Evolutionary conservation across 2,888 invertebrate genomes (phyloP).

Genomic region (Pelosia muscerda): DNA sequence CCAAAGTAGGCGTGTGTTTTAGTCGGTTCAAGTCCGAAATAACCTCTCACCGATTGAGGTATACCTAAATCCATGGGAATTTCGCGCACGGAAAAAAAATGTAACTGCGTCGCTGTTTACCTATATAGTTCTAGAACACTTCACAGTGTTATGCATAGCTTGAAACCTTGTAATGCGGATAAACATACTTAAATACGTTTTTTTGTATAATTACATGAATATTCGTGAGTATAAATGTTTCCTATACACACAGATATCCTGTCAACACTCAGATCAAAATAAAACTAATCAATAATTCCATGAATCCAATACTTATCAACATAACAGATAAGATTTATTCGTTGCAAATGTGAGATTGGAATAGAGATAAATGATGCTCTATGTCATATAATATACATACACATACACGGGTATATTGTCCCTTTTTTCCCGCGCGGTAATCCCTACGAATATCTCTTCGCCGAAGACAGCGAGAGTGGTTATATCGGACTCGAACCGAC

Average conservation of each 20-base stretch:
- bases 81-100: too few relatives aligned
- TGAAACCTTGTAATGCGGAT: not conserved
- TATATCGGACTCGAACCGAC: too few relatives aligned
- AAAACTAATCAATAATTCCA: not conserved
- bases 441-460: too few relatives aligned
- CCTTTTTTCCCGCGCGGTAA: too few relatives aligned
- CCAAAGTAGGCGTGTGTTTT: too few relatives aligned
- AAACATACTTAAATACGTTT: not conserved
- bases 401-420: not conserved
- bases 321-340: not conserved
- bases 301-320: not conserved
- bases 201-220: not conserved
- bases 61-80: too few relatives aligned
- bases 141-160: too few relatives aligned
- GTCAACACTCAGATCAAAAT: not conserved
- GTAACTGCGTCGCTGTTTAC: too few relatives aligned
- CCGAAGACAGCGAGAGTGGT: too few relatives aligned
- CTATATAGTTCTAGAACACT: too few relatives aligned
- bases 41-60: too few relatives aligned
- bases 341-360: slow-evolving; percentile 7
- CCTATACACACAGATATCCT: not conserved
- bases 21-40: too few relatives aligned
- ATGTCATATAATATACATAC: not conserved
- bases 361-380: slow-evolving; percentile 1
- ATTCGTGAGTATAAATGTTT: not conserved